Conservation (phyloP, 2,888 invertebrate species). For the Thereva nobilitata region DNA sequence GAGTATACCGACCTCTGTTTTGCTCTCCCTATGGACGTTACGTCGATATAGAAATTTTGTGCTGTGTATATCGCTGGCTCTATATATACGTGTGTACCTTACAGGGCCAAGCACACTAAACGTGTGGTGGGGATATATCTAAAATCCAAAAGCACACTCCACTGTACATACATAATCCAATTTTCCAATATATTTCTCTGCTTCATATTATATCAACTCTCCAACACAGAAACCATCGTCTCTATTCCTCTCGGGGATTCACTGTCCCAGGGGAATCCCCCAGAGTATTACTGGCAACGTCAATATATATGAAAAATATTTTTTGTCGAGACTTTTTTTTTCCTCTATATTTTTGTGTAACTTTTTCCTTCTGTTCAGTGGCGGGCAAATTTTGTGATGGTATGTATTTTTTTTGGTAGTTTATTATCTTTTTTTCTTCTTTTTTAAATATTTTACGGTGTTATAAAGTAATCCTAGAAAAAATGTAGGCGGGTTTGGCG, state of each 20-base stretch:
- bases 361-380: slow-evolving; percentile 37
- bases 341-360: slow-evolving; percentile 23
- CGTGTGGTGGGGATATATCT: slow-evolving; percentile 19
- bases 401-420: slow-evolving; percentile 1
- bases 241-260: slow-evolving; percentile 58
- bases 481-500: no score
- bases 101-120: slow-evolving; percentile 12
- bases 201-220: slow-evolving; percentile 30
- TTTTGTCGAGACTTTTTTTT: slow-evolving; percentile 29
- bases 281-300: slow-evolving; percentile 40
- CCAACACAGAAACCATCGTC: slow-evolving; percentile 57
- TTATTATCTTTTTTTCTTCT: slow-evolving; percentile 14
- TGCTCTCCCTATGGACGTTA: neutral
- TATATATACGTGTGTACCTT: slow-evolving; percentile 13
- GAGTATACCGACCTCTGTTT: no score
- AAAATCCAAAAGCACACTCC: slow-evolving; percentile 21
- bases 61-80: no score
- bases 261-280: slow-evolving; percentile 54
- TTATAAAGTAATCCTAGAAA: slow-evolving; percentile 1
- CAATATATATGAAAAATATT: slow-evolving; percentile 41
- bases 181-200: slow-evolving; percentile 40
- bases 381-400: slow-evolving; percentile 16
- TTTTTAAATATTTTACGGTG: slow-evolving; percentile 14
- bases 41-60: slow-evolving; percentile 3
- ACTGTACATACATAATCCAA: slow-evolving; percentile 37